Percentiles rank a stretch among this genome's conserved stretches.
Conservation (phyloP, 2,888 invertebrate genomes). For the Drosophila quinaria region DNA sequence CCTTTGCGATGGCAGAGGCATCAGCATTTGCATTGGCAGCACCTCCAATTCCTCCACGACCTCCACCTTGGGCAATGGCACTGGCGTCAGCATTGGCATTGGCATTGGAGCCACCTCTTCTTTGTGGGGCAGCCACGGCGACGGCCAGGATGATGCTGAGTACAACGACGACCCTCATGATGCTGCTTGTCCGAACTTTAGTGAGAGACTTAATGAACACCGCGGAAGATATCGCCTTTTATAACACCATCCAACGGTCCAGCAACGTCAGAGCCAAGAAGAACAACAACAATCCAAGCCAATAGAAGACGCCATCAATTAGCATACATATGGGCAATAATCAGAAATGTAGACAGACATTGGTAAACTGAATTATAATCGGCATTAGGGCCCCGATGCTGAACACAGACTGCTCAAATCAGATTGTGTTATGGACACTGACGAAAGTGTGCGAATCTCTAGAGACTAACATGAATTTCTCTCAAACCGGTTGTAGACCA, state of each 20-base stretch:
- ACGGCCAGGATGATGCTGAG: constrained; percentile 22
- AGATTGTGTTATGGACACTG: neutral
- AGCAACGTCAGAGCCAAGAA: neutral
- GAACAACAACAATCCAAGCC: neutral
- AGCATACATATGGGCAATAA: constrained; percentile 15
- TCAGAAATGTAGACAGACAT: constrained; percentile 9
- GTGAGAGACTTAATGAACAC: constrained; percentile 16
- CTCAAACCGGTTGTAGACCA: constrained; percentile 19
- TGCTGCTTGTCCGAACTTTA: constrained; percentile 5
- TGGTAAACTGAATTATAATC: constrained; percentile 13
- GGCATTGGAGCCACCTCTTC: neutral
- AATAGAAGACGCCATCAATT: constrained; percentile 13
- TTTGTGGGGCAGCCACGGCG: constrained; percentile 20
- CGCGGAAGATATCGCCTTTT: constrained; percentile 4
- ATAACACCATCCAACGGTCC: neutral
- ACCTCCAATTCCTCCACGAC: neutral
- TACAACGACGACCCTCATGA: constrained; percentile 16
- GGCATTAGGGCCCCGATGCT: neutral
- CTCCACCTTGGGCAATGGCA: neutral
- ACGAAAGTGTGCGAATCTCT: constrained; percentile 5
- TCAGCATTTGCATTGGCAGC: constrained; percentile 14
- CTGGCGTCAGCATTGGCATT: constrained; percentile 4
- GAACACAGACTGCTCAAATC: neutral
- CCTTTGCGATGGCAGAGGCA: constrained; percentile 5
- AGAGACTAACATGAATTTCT: constrained; percentile 9